Conservation (phyloP, 2,797 vertebrate species). For the Amblyraja radiata region DNA sequence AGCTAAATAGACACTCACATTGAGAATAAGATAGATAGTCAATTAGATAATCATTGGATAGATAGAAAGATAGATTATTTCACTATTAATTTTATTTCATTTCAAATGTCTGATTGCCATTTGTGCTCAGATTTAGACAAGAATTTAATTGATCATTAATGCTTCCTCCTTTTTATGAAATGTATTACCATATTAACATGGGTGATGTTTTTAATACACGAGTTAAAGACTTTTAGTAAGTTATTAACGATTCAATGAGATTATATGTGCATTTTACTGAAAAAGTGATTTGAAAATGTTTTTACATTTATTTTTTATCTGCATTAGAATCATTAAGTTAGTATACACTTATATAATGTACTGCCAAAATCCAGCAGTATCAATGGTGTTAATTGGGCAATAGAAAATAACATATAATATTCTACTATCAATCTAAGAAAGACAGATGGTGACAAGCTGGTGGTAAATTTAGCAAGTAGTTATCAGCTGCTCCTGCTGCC, state of each 20-base stretch:
- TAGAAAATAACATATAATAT: background rate
- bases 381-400: background rate
- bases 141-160: background rate
- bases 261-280: background rate
- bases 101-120: background rate
- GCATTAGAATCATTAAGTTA: background rate
- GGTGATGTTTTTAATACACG: background rate
- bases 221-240: background rate
- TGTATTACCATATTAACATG: background rate
- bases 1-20: background rate
- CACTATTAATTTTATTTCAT: background rate
- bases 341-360: background rate
- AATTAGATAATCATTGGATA: background rate
- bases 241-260: background rate
- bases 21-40: background rate
- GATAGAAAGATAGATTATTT: background rate
- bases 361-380: background rate
- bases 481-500: slow-evolving; percentile 9
- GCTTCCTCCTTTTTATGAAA: background rate
- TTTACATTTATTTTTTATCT: background rate
- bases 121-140: background rate
- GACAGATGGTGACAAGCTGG: slow-evolving; percentile 30
- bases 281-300: background rate
- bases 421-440: background rate
- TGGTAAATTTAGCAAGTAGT: slow-evolving; percentile 20